These are phyloP conservation scores for Drosophila mimetica DNA, from an alignment of 2,888 invertebrate species.

Conservation along the genomic window DNA sequence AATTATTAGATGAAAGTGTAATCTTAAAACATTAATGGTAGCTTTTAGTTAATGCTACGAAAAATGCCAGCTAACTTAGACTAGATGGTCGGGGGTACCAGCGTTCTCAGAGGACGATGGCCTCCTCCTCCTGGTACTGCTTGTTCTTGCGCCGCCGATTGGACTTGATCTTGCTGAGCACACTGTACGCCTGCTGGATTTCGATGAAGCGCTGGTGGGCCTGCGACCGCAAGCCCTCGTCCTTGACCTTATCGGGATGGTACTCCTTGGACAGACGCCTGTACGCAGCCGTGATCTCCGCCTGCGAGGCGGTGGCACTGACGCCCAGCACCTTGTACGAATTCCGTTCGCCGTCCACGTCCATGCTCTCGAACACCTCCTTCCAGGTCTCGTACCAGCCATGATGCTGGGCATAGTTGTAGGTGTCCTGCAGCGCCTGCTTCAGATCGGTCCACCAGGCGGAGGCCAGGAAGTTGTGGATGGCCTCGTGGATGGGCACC, in stretches of 20 bases:
- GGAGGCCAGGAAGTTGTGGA: constrained; percentile 95
- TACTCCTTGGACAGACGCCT: constrained; percentile 92
- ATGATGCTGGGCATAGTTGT: constrained; percentile 91
- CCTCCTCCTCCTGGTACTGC: constrained; percentile 86
- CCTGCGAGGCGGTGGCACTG: constrained; percentile 91
- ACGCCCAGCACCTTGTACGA: constrained; percentile 93
- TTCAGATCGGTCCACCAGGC: constrained; percentile 94
- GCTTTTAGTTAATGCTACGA: not conserved
- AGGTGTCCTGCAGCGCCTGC: constrained; percentile 89
- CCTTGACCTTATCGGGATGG: constrained; percentile 96
- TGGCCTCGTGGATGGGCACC: constrained; percentile 93
- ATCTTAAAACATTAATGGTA: no score
- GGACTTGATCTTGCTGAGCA: constrained; percentile 92
- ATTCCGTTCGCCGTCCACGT: constrained; percentile 95
- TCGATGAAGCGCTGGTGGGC: constrained; percentile 96
- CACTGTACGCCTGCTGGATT: constrained; percentile 96
- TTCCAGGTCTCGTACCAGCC: constrained; percentile 96
- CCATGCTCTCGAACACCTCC: constrained; percentile 92
- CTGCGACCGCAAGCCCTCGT: constrained; percentile 87
- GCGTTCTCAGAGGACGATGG: constrained; percentile 75
- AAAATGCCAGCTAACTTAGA: constrained; percentile 4
- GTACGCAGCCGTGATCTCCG: constrained; percentile 93
- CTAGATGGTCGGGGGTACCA: not conserved
- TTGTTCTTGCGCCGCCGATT: constrained; percentile 90
- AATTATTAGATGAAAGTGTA: not conserved